Evolutionary conservation across 2,888 invertebrate genomes (phyloP).

Genomic region (Apocheima hispidaria): DNA sequence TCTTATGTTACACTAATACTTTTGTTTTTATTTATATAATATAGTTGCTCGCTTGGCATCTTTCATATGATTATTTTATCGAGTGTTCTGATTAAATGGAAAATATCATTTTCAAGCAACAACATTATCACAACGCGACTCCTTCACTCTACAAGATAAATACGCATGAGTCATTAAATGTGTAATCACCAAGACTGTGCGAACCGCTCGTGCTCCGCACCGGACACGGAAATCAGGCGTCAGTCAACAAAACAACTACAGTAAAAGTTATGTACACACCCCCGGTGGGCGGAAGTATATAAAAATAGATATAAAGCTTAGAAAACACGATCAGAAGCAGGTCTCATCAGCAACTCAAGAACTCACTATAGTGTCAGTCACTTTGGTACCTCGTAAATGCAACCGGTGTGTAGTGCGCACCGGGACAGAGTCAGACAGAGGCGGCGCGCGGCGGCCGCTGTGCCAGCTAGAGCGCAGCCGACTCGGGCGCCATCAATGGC

Average conservation of each 20-base stretch:
- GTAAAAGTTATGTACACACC: slow-evolving; percentile 72
- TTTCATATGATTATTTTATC: slow-evolving; percentile 17
- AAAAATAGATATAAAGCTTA: slow-evolving; percentile 79
- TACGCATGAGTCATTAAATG: slow-evolving; percentile 38
- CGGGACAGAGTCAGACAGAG: slow-evolving; percentile 74
- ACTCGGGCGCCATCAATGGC: slow-evolving; percentile 92
- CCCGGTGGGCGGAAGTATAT: slow-evolving; percentile 63
- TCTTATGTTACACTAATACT: slow-evolving; percentile 50
- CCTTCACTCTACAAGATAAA: slow-evolving; percentile 31
- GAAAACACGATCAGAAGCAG: slow-evolving; percentile 69
- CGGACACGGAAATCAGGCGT: slow-evolving; percentile 57
- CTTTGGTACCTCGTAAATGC: slow-evolving; percentile 80
- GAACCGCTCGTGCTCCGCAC: slow-evolving; percentile 40
- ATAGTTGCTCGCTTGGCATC: slow-evolving; percentile 45
- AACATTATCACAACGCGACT: slow-evolving; percentile 40
- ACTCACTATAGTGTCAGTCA: slow-evolving; percentile 58
- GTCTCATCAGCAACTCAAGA: slow-evolving; percentile 57
- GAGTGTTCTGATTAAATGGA: slow-evolving; percentile 25
- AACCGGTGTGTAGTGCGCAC: slow-evolving; percentile 51
- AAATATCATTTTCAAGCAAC: slow-evolving; percentile 27
- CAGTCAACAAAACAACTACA: slow-evolving; percentile 60
- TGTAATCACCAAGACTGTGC: neutral
- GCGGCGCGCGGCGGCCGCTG: slow-evolving; percentile 73
- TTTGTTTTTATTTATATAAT: slow-evolving; percentile 41
- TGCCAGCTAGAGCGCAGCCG: slow-evolving; percentile 89